Evolutionary conservation across 2,113 vertebrate genomes (phyloP).

Genomic region (human (Homo sapiens)): GRCh38 chr2:15624001-15624500

Average conservation of each 20-base stretch:
- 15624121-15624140: neutral
- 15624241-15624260: neutral
- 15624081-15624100: neutral
- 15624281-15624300: neutral
- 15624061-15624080: neutral
- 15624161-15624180: neutral
- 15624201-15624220: neutral
- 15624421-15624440: too few relatives aligned
- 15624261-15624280: conserved; percentile 12
- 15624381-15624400: too few relatives aligned
- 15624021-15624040: neutral
- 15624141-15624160: neutral
- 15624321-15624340: neutral
- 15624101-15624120: neutral
- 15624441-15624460: too few relatives aligned
- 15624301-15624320: neutral
- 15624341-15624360: neutral
- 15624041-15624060: neutral
- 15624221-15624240: neutral
- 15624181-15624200: neutral
- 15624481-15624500: too few relatives aligned
- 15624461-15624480: too few relatives aligned
- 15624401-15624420: too few relatives aligned
- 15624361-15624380: too few relatives aligned
- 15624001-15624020: neutral